Evolutionary conservation across 2,888 invertebrate genomes (phyloP), one percentile per base, ranked within the genome.

Genomic region (Standfussiana lucernea): DNA sequence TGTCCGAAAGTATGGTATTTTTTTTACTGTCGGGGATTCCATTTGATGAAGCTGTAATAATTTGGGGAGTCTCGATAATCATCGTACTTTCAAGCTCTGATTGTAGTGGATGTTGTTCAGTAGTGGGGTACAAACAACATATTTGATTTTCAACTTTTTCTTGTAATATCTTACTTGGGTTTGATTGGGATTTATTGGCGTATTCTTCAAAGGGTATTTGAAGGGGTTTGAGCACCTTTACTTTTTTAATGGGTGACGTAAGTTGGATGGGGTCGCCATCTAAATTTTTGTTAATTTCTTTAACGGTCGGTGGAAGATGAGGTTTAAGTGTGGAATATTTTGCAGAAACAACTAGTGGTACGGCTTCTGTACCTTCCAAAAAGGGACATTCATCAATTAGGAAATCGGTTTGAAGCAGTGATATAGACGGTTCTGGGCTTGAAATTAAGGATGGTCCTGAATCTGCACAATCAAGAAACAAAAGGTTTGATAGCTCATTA

Each of bases 401-500:
- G 40, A 64, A 40, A 42, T 37, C 24, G 24, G 62, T 37, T 40
- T 37, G 37, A 62, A 37, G 62, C 24, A 40, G 37, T 62, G 62
- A 62, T 37, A 37, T 62, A n/a, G 62, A 62, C 24, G 62, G 62
- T 62, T 62, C 62, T 37, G 37, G 37, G 62, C 62, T 62, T 40
- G 64, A 64, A 40, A 40, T n/a, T n/a, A 40, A n/a, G n/a, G 64
- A n/a, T 40, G n/a, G n/a, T n/a, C n/a, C 64, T 40, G 40, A 15
- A 64, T 40, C n/a, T 40, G 64, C 13, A 64, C n/a, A 59, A 59
- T 59, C 59, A 59, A 28, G 59, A 59, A 59, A 59, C 11, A 7
- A 59, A 59, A 59, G 59, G 59, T 67, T 67, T 50, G 67, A 47
- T 47, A 50, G 67, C 67, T 67, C 67, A 67, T 59, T 32, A 59